Evolutionary conservation across 2,888 invertebrate species (phyloP), one percentile per base, ranked within the genome.

Genomic region (Strigamia crassipes): DNA sequence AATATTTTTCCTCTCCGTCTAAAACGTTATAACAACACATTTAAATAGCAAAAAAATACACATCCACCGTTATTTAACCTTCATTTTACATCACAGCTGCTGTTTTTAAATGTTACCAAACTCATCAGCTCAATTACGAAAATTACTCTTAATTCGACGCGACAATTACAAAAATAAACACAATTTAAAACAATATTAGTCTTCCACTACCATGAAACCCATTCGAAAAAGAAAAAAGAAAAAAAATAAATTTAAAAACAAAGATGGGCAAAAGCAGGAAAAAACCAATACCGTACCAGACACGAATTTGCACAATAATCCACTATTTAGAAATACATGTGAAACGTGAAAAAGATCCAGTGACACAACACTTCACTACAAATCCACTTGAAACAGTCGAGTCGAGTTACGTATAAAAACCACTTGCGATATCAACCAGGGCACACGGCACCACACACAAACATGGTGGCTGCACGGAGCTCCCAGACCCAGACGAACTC

Each of bases 401-500:
- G 66, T 66, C 66, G 66, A 66, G 66, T 66, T 31, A 23, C 66
- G 66, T 66, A 66, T 66, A 66, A 66, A 66, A 66, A 66, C 66
- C 66, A 66, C 66, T 66, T 66, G 66, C 66, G 66, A 66, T 66
- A 66, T 66, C 66, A 66, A 66, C 66, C 66, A 66, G 66, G 66
- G 66, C 66, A 66, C 66, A 66, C 66, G 66, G 66, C 66, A 66
- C 66, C 66, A 66, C 66, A 66, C 66, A 66, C 66, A 66, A 66
- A 66, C 66, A 66, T 66, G 66, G 66, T 66, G 66, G 66, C 66
- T 66, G 23, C 66, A 66, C 66, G 27, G 27, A 66, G 23, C 66
- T 66, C 23, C 66, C 66, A 66, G 66, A 66, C 66, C 66, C 66
- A 78, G 78, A 18, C 78, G 78, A 78, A 78, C 78, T 42, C 38